Base-by-base conservation (phyloP, 1,140 invertebrate genomes). In the Drosophila varians region DNA sequence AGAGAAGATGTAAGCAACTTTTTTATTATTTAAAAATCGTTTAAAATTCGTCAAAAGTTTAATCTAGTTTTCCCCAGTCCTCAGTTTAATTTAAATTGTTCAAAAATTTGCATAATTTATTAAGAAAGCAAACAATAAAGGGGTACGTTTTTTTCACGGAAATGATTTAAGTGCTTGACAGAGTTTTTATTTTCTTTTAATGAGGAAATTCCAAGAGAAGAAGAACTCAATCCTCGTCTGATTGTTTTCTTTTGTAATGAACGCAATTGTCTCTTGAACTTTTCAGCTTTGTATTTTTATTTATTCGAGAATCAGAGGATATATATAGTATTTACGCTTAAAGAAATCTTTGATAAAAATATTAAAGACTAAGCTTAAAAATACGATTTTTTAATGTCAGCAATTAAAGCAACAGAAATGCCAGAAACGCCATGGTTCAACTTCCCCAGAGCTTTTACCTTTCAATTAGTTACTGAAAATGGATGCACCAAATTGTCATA, bases 81-180 rank as follows among this genome's bases (percentile, higher is more conserved):
- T n/a, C 12, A 38, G 36, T 38, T 38, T 38, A 38, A 38, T 38
- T 38, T 7, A 25, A 66, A 23, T 42, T 34, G 9, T 23, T 23
- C 23, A 7, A 16, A 48, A 53, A 80, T 79, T 79, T 65, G 71
- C 77, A 80, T 80, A 72, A 60, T 51, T 71, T 49, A 66, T 54
- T 38, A 48, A 52, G 40, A 46, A 70, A 45, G 38, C 38, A 38
- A 38, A 46, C 25, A 52, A 51, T 43, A 65, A 54, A 26, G 14
- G 47, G 47, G 42, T 18, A 43, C 21, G 6, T 25, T 3, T 16
- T n/a, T 34, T 12, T 12, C 45, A 25, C 25, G 77, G 71, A 75
- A 78, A 31, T 36, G 49, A 45, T 52, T 78, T 61, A 74, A 60
- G 52, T 70, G 38, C 26, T 18, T 25, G 40, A 40, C 47, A 38